These are phyloP conservation scores for Panulirus ornatus DNA, from an alignment of 1,140 invertebrate genomes.

Conservation along the genomic window DNA sequence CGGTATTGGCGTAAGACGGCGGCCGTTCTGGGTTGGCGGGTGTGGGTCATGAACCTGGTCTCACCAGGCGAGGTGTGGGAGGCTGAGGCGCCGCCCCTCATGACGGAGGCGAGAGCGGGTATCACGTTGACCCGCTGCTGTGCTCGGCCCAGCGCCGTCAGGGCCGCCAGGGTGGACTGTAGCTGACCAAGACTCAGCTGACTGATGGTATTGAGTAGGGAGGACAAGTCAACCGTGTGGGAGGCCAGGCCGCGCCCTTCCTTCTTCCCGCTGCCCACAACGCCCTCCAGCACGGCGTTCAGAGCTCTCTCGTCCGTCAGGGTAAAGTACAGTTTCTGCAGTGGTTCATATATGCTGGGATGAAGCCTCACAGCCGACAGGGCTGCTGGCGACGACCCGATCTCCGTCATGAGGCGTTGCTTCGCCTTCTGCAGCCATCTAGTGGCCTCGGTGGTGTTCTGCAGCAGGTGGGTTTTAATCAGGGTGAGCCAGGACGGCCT, in stretches of 20 bases:
- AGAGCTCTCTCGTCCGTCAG: neutral
- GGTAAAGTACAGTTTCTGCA: conserved; percentile 36
- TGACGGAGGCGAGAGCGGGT: conserved; percentile 5
- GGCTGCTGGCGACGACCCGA: conserved; percentile 42
- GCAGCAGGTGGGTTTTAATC: neutral
- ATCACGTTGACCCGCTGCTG: conserved; percentile 60
- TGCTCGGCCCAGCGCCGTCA: conserved; percentile 57
- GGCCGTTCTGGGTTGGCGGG: neutral
- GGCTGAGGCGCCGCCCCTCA: neutral
- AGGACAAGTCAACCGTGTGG: neutral
- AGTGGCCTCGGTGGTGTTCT: neutral
- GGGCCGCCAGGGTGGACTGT: conserved; percentile 13
- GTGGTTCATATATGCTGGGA: conserved; percentile 40
- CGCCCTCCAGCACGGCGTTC: neutral
- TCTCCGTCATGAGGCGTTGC: conserved; percentile 40
- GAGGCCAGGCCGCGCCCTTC: conserved; percentile 19
- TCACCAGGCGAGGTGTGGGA: neutral
- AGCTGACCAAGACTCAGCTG: conserved; percentile 30
- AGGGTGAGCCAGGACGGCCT: conserved; percentile 5
- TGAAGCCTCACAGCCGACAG: conserved; percentile 40
- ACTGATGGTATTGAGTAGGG: conserved; percentile 18
- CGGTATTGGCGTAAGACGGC: neutral
- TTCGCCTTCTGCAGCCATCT: conserved; percentile 40
- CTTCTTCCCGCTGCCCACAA: neutral
- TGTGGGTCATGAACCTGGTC: neutral